Evolutionary conservation across 2,888 invertebrate species (phyloP).

Genomic region (Saturnia pavonia): DNA sequence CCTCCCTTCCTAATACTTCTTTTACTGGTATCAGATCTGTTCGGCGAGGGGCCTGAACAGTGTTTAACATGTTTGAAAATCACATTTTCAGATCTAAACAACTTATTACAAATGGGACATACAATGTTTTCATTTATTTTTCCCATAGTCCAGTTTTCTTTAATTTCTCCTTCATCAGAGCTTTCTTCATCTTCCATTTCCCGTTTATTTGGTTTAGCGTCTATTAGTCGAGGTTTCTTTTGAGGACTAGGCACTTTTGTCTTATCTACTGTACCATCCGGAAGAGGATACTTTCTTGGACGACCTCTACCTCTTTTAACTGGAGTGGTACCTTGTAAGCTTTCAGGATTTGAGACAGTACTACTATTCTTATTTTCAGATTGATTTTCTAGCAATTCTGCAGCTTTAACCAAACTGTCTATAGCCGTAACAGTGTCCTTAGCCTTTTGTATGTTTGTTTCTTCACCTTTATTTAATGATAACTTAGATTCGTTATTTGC

Average conservation of each 20-base stretch:
- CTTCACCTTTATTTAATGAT: constrained; percentile 41
- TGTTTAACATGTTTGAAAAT: constrained; percentile 79
- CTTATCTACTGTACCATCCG: constrained; percentile 46
- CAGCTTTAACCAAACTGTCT: constrained; percentile 74
- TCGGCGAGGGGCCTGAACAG: constrained; percentile 75
- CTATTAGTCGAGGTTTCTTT: constrained; percentile 64
- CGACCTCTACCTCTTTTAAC: constrained; percentile 72
- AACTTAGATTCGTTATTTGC: constrained; percentile 44
- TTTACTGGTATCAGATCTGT: constrained; percentile 68
- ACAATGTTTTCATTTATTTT: constrained; percentile 78
- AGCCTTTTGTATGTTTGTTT: constrained; percentile 42
- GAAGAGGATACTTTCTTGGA: constrained; percentile 71
- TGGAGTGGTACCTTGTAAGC: constrained; percentile 51
- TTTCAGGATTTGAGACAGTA: constrained; percentile 38
- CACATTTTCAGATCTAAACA: constrained; percentile 77
- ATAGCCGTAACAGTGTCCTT: constrained; percentile 65
- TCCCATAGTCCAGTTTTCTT: constrained; percentile 79
- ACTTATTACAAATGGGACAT: constrained; percentile 75
- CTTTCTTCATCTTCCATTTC: constrained; percentile 51
- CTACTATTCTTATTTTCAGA: constrained; percentile 49
- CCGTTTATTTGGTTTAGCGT: constrained; percentile 49
- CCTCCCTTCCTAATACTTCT: constrained; percentile 55
- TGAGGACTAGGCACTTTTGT: constrained; percentile 56
- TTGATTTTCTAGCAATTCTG: constrained; percentile 71
- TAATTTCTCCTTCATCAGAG: constrained; percentile 58